Evolutionary conservation across 2,113 vertebrate genomes (phyloP).

Genomic region (Etheostoma spectabile): DNA sequence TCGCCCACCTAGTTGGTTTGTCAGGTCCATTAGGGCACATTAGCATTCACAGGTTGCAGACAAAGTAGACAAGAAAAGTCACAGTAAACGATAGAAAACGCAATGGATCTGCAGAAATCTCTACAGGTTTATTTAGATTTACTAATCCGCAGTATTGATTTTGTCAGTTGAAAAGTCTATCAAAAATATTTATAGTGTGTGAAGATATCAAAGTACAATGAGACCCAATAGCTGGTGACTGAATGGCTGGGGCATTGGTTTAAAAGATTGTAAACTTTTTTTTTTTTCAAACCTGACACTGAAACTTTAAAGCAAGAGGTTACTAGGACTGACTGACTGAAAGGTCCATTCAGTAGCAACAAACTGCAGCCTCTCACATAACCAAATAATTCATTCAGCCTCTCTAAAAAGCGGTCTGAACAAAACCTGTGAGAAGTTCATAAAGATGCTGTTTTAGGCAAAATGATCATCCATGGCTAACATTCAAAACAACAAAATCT

Average conservation of each 20-base stretch:
- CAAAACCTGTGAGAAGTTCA: background rate
- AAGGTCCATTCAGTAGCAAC: background rate
- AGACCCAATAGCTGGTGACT: background rate
- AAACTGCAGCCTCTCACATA: background rate
- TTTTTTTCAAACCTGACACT: constrained; percentile 2
- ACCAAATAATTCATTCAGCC: background rate
- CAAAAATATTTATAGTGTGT: background rate
- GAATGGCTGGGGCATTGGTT: background rate
- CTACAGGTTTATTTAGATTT: background rate
- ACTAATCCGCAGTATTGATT: background rate
- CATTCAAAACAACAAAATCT: background rate
- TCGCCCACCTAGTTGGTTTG: too few species aligned
- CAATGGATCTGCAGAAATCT: background rate
- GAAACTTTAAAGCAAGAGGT: constrained; percentile 1
- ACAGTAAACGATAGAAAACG: background rate
- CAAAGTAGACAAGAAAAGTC: background rate
- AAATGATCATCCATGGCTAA: background rate
- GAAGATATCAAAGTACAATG: background rate
- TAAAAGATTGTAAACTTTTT: background rate
- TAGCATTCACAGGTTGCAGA: background rate
- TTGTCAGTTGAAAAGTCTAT: background rate
- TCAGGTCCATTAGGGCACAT: background rate
- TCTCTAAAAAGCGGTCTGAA: background rate
- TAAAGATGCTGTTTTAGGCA: background rate
- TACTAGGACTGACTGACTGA: background rate